Base-by-base conservation (phyloP, 2,888 invertebrate genomes). In the Odontocolon sp. region DNA sequence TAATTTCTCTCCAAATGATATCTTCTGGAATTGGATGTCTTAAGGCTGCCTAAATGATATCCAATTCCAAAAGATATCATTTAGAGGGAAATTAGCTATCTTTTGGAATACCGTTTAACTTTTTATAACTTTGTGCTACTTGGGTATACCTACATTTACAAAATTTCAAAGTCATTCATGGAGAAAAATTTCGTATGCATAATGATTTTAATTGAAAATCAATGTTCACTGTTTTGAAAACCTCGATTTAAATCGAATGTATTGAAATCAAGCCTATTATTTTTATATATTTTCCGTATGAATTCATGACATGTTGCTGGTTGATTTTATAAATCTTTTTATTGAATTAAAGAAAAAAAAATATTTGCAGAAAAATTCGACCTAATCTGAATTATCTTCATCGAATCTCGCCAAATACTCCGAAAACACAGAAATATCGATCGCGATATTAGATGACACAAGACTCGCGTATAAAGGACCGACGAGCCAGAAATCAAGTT, bases 341-440 rank as follows among this genome's bases (percentile, higher is more conserved):
- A 26, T 9, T 28, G 2, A 14, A 28, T 6, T n/a, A 2, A 50
- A 38, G 33, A 68, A 3, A 23, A 18, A 4, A 3, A 31, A 47
- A 21, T 6, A 8, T 68, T 63, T 45, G 2, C 61, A 79, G 73
- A 9, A 50, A 73, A 42, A 42, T 77, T 21, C 75, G 77, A n/a
- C 73, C 72, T 0, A 81, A 80, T 47, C 38, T 50, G 47, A 69
- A 78, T 76, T 74, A 78, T 16, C 71, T 72, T 61, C 78, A 80
- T 40, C 67, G 61, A 72, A 68, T 73, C 31, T 52, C 54, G 9
- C 14, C 26, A 28, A 80, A 79, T 33, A 79, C 79, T 9, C 79
- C 71, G 63, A 18, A 82, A 77, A 57, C 79, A 77, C 16, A 78
- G 56, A 67, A 77, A 82, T 5, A 73, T 80, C 3, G 50, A 67